Evolutionary conservation across 2,113 vertebrate species (phyloP).

Genomic region (Gnathonemus longibarbis): DNA sequence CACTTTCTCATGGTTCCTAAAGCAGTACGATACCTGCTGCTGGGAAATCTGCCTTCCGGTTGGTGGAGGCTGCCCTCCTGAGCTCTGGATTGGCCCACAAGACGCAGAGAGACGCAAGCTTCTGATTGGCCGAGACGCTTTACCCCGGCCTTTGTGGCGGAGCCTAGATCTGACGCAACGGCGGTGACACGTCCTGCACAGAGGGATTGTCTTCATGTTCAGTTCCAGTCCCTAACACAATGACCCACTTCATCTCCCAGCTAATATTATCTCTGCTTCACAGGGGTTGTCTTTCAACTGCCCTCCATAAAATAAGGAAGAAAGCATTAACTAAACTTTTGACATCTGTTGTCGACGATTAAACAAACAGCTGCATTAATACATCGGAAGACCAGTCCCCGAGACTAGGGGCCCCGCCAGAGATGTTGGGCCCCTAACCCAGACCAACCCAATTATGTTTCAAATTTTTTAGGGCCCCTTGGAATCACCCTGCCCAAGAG

Average conservation of each 20-base stretch:
- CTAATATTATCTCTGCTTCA: background rate
- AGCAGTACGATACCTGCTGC: background rate
- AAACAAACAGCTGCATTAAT: background rate
- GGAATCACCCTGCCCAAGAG: background rate
- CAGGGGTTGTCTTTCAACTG: background rate
- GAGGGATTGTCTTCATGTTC: background rate
- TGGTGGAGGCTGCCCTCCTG: background rate
- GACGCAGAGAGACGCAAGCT: background rate
- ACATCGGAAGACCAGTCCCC: background rate
- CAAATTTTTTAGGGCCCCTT: background rate
- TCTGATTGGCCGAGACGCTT: background rate
- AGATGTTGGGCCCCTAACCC: background rate
- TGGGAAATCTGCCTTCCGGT: background rate
- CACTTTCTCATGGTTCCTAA: background rate
- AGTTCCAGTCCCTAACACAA: too few species aligned
- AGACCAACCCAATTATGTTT: background rate
- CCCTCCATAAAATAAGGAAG: background rate
- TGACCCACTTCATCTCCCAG: constrained; percentile 1
- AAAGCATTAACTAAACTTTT: background rate
- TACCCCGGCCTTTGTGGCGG: background rate
- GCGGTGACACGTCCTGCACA: background rate
- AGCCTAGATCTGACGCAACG: background rate
- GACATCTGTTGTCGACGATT: background rate
- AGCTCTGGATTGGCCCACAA: background rate
- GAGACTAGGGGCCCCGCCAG: background rate